Evolutionary conservation across 2,113 vertebrate genomes (phyloP), one percentile per base, ranked within the genome.

Genomic region (Zosterops borbonicus): DNA sequence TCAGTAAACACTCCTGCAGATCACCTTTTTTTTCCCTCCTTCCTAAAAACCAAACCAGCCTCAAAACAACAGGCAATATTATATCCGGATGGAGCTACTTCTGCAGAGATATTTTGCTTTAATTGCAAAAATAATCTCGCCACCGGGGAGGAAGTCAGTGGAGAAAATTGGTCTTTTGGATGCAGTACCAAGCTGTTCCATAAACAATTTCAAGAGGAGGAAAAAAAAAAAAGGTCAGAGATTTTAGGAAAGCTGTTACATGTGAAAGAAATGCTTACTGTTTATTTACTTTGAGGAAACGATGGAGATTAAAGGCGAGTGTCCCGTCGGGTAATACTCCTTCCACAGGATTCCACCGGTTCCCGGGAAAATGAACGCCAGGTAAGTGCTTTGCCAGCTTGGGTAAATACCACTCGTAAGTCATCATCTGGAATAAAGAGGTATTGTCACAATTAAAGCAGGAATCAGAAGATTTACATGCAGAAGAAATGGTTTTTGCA

Each of bases 331-430:
- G 92, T 86, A 97, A 95, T 52, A 87, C 50, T 92, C 95, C 97
- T 97, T 97, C 97, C 91, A 98, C 96, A 25, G 99, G 98, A 95
- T 98, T 98, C 99, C 99, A 99, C 39, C 95, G 97, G 87, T 52
- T 92, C 42, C 99, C 99, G 6, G 99, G 99, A 96, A 99, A 99
- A 94, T 83, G 90, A 74, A 99, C 97, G 2, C 98, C 98, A 44
- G 98, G 98, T 95, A 99, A 98, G 93, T 99, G 99, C 74, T 97
- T 98, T 12, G 98, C 98, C 93, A 99, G 97, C 96, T 99, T 99
- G 87, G 98, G 98, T 95, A 99, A 98, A 94, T 99, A 99, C 99
- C 99, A 99, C 15, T 96, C 77, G 2, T 99, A 99, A 60, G 99
- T 99, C 99, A 99, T 99, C 99, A 99, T 99, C 99, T 99, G 84